Conservation (phyloP, 1,140 invertebrate genomes). For the Zaprionus nigranus region DNA sequence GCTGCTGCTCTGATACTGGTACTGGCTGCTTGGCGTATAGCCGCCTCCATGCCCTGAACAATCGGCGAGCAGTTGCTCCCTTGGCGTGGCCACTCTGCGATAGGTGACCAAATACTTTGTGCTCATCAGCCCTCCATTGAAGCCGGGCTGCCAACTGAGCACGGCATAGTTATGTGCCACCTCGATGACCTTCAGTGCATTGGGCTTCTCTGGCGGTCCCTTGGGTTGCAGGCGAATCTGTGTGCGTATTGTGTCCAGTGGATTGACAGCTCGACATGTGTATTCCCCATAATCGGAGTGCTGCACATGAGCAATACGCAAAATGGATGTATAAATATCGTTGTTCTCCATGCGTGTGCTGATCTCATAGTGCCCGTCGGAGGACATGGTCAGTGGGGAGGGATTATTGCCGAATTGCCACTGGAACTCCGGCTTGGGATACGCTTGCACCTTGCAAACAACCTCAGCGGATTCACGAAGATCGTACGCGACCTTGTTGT, state of each 20-base stretch:
- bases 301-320: constrained; percentile 91
- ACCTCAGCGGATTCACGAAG: constrained; percentile 92
- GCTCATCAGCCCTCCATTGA: constrained; percentile 93
- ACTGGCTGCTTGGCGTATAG: constrained; percentile 30
- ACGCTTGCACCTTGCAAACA: constrained; percentile 94
- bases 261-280: constrained; percentile 92
- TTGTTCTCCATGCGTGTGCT: constrained; percentile 91
- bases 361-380: constrained; percentile 93
- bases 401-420: constrained; percentile 92
- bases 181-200: constrained; percentile 88
- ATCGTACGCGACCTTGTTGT: constrained; percentile 95
- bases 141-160: constrained; percentile 93
- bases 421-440: constrained; percentile 95
- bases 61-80: constrained; percentile 87
- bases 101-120: constrained; percentile 94
- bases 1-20: constrained; percentile 56
- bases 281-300: constrained; percentile 95
- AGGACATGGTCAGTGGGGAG: constrained; percentile 89
- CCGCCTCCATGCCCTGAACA: constrained; percentile 85
- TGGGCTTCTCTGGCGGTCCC: constrained; percentile 91
- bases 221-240: constrained; percentile 92
- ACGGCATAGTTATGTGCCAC: constrained; percentile 91
- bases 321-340: constrained; percentile 92
- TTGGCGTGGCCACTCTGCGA: constrained; percentile 86
- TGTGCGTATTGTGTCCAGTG: constrained; percentile 90